Evolutionary conservation across 2,797 vertebrate genomes (phyloP), one percentile per base, ranked within the genome.

Genomic region (Eptatretus atami): DNA sequence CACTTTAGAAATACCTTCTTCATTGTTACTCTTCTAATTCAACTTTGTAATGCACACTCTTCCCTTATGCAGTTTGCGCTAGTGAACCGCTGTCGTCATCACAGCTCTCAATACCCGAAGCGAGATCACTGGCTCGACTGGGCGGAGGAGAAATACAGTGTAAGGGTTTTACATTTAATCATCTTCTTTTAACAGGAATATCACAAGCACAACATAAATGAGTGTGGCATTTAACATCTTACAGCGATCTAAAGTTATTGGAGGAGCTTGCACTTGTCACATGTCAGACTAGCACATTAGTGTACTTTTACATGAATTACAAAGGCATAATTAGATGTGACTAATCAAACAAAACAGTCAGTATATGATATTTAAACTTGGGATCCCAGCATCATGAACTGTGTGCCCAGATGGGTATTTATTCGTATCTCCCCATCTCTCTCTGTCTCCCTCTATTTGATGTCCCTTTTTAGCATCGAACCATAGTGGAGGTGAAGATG

Each of bases 61-160:
- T 64, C 63, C 57, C 55, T 0, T 65, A 63, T 53, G 65, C 70
- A 82, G 90, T 98, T 87, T 80, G 83, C 88, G 57, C 65, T 94
- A 68, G 77, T 72, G 71, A 96, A 95, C 68, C 78, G 84, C 67
- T 82, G 77, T 69, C 76, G 2, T 54, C 82, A 95, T 72, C 77
- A 80, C 69, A 78, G 81, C 71, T 76, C 71, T 1, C 2, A 60
- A 10, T 78, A 70, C 68, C 81, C 86, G 24, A 82, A 79, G 74
- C 82, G 79, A 70, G 65, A 78, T 11, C 92, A 96, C 73, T 98
- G 88, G 86, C 73, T 96, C 73, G 88, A 98, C 77, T 98, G 92
- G 90, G 83, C 92, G 2, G 74, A 70, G 10, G 92, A 93, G 15
- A 86, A 80, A 67, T 94, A 92, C 24, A 75, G 81, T 0, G 92